phyloP scores from a whole-genome alignment of 2,113 vertebrate species.

The Cyanoliseus patagonus region DNA sequence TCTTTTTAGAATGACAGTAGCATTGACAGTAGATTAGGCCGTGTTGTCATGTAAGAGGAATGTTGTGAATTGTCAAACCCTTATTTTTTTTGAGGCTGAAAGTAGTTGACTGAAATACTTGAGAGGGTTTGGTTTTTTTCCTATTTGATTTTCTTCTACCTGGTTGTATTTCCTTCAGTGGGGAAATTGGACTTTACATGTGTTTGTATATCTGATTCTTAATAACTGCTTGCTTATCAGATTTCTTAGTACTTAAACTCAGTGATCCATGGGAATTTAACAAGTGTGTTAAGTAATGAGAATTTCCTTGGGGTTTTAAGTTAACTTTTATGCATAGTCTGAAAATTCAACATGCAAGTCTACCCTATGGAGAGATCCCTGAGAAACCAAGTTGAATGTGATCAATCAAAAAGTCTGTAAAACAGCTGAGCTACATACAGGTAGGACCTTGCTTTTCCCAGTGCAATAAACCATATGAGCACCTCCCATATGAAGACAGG shows the following conservation, averaged over 20 bases:
- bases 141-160: constrained; percentile 9
- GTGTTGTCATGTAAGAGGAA: constrained; percentile 40
- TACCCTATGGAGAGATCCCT: neutral
- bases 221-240: constrained; percentile 5
- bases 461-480: neutral
- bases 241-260: neutral
- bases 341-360: neutral
- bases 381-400: neutral
- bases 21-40: constrained; percentile 14
- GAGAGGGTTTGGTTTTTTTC: neutral
- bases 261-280: neutral
- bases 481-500: no score
- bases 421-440: neutral
- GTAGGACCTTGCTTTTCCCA: neutral
- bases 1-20: neutral
- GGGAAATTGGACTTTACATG: neutral
- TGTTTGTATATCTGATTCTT: constrained; percentile 23
- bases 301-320: constrained; percentile 6
- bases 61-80: constrained; percentile 15
- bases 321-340: neutral
- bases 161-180: neutral
- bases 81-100: neutral
- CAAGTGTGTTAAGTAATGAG: constrained; percentile 3
- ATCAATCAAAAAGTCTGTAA: neutral
- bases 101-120: constrained; percentile 35